Evolutionary conservation across 2,888 invertebrate genomes (phyloP), one percentile per base, ranked within the genome.

Genomic region (Labia minor): DNA sequence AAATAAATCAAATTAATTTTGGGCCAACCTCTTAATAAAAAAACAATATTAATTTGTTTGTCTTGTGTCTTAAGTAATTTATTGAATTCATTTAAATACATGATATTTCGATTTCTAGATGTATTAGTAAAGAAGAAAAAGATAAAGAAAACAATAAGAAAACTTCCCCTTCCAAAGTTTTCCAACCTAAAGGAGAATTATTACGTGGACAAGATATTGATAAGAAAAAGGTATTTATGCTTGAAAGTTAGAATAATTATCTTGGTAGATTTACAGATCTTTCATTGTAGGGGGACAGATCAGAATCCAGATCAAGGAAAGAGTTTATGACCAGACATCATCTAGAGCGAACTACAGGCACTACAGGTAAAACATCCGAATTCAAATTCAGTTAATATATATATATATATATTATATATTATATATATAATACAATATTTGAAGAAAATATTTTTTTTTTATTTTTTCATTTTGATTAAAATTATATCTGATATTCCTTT

Each of bases 81-180:
- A n/a, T n/a, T n/a, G n/a, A n/a, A n/a, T n/a, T n/a, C n/a, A n/a
- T n/a, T n/a, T n/a, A n/a, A n/a, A n/a, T n/a, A n/a, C n/a, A n/a
- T n/a, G 8, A 26, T 26, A 21, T 20, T 49, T 26, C 21, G 49
- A 62, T 63, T 68, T 75, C 67, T 78, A 90, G 90, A 81, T 86
- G 87, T 66, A 85, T 90, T 71, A 87, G 90, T 69, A 88, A 90
- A 74, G 92, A 91, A 75, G 92, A 92, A 75, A 92, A 92, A 75
- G 91, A 90, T 71, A 87, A 89, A 73, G 91, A 91, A 78, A 88
- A 87, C 76, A 90, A 88, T 74, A 89, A 89, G 72, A 90, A 89
- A 78, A 85, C 85, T 68, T 87, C 87, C 49, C 88, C 89, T 64
- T 85, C 86, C 75, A 86, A 86, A 76, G 82, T 81, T 79, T 26